Evolutionary conservation across 2,797 vertebrate genomes (phyloP).

Genomic region (Vireo griseus): DNA sequence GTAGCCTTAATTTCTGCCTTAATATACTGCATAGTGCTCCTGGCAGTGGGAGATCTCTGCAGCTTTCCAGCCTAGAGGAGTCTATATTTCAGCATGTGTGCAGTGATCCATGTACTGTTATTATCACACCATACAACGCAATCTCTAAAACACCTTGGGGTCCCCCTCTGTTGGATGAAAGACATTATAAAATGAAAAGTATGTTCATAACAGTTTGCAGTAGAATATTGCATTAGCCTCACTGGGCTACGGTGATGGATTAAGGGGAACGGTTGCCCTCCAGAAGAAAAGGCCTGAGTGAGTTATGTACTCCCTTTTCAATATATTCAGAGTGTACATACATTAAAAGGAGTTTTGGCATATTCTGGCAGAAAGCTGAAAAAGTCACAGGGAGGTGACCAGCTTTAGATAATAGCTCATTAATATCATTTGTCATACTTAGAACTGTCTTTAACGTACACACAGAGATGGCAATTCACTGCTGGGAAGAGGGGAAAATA

Average conservation of each 20-base stretch:
- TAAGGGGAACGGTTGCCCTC: not conserved
- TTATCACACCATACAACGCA: conserved; percentile 5
- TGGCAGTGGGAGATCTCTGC: conserved; percentile 25
- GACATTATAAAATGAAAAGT: conserved; percentile 48
- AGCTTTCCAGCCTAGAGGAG: conserved; percentile 30
- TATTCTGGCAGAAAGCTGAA: not conserved
- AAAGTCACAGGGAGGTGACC: not conserved
- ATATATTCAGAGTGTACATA: not conserved
- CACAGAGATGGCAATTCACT: not conserved
- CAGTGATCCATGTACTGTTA: conserved; percentile 55
- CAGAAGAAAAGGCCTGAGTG: conserved; percentile 22
- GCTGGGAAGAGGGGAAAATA: not conserved
- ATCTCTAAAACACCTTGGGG: conserved; percentile 48
- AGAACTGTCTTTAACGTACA: not conserved
- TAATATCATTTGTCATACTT: not conserved
- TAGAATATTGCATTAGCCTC: conserved; percentile 27
- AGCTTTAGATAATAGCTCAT: conserved; percentile 28
- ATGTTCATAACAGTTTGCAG: conserved; percentile 19
- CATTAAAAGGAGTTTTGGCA: not conserved
- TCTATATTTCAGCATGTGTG: conserved; percentile 41
- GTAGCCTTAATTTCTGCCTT: conserved; percentile 35
- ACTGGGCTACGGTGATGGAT: conserved; percentile 13
- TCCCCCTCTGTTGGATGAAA: conserved; percentile 39
- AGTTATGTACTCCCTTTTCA: conserved; percentile 23
- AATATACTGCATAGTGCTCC: not conserved